Percentiles rank a stretch among this genome's conserved stretches.
Conservation (phyloP, 2,113 vertebrate genomes). For the Paramisgurnus dabryanus region DNA sequence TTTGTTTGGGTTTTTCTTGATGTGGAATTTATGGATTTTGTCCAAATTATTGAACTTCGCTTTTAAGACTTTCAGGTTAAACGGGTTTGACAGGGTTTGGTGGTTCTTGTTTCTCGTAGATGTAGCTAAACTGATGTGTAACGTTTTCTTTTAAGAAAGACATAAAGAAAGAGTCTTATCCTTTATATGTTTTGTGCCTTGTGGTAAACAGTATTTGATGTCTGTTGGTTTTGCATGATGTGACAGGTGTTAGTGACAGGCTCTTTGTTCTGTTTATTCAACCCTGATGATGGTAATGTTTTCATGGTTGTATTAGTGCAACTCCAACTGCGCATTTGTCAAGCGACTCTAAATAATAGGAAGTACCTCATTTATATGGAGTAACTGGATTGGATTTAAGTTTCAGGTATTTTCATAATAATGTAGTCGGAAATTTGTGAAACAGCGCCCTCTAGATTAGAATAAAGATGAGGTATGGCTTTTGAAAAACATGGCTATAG, state of each 20-base stretch:
- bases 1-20: neutral
- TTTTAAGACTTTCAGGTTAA: conserved; percentile 40
- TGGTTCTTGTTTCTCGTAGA: conserved; percentile 1
- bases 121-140: neutral
- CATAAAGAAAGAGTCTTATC: neutral
- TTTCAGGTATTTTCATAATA: neutral
- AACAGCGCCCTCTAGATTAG: conserved; percentile 9
- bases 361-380: neutral
- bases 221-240: neutral
- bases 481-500: neutral
- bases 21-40: neutral
- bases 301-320: neutral
- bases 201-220: neutral
- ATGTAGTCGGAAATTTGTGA: neutral
- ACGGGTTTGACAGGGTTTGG: conserved; percentile 40
- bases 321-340: neutral
- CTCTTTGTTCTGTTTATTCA: neutral
- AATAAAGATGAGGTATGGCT: neutral
- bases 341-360: neutral
- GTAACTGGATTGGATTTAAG: neutral
- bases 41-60: neutral
- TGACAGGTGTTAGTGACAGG: neutral
- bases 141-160: neutral
- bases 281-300: neutral
- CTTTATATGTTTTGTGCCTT: neutral